Evolutionary conservation across 2,888 invertebrate species (phyloP).

Genomic region (Cecidostiba fungosa): DNA sequence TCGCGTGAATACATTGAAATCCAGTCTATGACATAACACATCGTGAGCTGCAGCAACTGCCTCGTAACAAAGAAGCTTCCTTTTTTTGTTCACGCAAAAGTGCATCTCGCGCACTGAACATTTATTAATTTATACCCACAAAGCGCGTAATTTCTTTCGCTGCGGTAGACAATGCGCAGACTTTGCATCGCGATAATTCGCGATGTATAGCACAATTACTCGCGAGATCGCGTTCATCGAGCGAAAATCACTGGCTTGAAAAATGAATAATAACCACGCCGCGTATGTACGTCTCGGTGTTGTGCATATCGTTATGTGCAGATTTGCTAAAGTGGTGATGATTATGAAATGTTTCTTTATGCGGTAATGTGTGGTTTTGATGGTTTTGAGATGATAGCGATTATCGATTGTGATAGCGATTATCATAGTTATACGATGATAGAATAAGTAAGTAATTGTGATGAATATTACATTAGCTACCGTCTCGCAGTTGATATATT

Average conservation of each 20-base stretch:
- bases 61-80: background rate
- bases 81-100: background rate
- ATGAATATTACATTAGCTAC: background rate
- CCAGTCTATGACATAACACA: background rate
- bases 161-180: background rate
- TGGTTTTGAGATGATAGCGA: background rate
- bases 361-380: background rate
- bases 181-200: background rate
- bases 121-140: background rate
- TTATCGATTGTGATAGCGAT: background rate
- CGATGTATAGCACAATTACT: background rate
- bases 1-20: background rate
- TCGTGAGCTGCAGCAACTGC: background rate
- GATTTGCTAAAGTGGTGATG: background rate
- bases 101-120: background rate
- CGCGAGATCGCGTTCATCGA: background rate
- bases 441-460: background rate
- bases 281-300: too few species aligned
- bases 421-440: conserved; percentile 8
- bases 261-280: background rate
- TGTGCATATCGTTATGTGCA: background rate
- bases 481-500: too few species aligned
- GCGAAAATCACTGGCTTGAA: background rate
- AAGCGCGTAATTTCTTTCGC: background rate
- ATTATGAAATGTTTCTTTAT: background rate